phyloP scores from a whole-genome alignment of 2,888 invertebrate genomes.

The Kuschelorhynchus macadamiae region DNA sequence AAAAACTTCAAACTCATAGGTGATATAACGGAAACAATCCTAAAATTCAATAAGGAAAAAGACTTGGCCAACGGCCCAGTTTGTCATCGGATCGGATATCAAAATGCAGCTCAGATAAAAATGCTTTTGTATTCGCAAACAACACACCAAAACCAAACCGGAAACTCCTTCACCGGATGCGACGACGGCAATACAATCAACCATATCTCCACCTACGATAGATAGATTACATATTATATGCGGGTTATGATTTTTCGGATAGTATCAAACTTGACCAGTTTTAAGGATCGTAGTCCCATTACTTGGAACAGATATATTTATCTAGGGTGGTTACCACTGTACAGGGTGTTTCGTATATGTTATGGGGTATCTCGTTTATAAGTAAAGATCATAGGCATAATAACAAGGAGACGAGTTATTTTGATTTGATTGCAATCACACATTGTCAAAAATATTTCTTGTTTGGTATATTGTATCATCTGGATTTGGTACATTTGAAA shows the following conservation, averaged over 20 bases:
- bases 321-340: too few relatives aligned
- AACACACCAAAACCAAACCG: conserved; percentile 42
- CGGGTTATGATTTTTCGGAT: conserved; percentile 24
- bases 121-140: conserved; percentile 31
- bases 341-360: too few relatives aligned
- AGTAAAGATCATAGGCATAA: too few relatives aligned
- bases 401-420: too few relatives aligned
- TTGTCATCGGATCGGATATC: conserved; percentile 36
- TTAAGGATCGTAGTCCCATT: too few relatives aligned
- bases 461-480: too few relatives aligned
- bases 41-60: background rate
- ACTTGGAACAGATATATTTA: too few relatives aligned
- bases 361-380: too few relatives aligned
- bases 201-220: conserved; percentile 48
- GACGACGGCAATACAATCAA: conserved; percentile 38
- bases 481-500: too few relatives aligned
- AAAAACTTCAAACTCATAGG: background rate
- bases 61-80: conserved; percentile 29
- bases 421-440: too few relatives aligned
- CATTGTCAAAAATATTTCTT: too few relatives aligned
- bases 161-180: conserved; percentile 43
- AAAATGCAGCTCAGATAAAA: conserved; percentile 35
- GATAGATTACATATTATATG: conserved; percentile 26
- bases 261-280: background rate
- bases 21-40: conserved; percentile 11